Conservation (phyloP, 2,113 vertebrate species). For the Piaya cayana region DNA sequence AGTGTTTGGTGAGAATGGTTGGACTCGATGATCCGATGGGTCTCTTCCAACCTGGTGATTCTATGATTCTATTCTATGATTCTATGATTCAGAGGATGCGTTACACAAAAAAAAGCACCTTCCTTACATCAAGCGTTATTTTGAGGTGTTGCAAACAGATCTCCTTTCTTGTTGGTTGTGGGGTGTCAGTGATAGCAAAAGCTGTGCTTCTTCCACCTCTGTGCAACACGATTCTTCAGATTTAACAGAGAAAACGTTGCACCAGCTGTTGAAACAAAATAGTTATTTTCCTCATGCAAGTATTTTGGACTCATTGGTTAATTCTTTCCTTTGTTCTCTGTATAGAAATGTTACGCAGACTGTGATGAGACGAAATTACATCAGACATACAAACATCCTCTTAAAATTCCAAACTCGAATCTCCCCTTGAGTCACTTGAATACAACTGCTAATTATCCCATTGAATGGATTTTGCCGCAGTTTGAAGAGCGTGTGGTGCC, state of each 20-base stretch:
- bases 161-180: not conserved
- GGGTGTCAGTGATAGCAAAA: not conserved
- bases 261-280: not conserved
- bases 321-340: not conserved
- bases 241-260: not conserved
- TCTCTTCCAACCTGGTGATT: no score
- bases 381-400: not conserved
- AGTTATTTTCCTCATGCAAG: not conserved
- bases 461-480: not conserved
- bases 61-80: no score
- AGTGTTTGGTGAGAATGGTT: no score
- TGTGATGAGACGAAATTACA: slow-evolving; percentile 5
- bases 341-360: not conserved
- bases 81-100: accelerated
- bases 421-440: slow-evolving; percentile 1
- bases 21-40: no score
- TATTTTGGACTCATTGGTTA: not conserved
- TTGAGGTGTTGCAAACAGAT: not conserved
- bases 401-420: not conserved
- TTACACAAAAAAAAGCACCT: not conserved
- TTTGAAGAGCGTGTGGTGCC: not conserved
- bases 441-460: slow-evolving; percentile 29
- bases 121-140: not conserved
- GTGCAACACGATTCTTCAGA: not conserved
- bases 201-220: not conserved